Base-by-base conservation (phyloP, 2,888 invertebrate genomes). In the Cynaeus angustus region DNA sequence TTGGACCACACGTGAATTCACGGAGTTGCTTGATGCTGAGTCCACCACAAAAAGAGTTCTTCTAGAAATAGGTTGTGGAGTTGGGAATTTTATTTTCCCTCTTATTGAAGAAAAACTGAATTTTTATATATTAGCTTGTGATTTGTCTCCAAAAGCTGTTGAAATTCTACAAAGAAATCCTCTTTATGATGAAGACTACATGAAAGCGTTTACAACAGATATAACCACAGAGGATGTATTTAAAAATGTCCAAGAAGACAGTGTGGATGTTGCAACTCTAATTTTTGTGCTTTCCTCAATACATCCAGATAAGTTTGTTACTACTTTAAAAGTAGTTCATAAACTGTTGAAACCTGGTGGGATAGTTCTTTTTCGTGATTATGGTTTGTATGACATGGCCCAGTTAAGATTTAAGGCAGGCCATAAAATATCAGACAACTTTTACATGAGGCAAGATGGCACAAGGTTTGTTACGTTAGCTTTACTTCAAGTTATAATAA, bases 241-340 rank as follows among this genome's bases (percentile, higher is more conserved):
- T 73, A 84, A 88, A n/a, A 85, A 89, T 59, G 83, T 90, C 50
- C 72, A 78, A 1, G 80, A 83, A 46, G 81, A 80, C 10, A 86
- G 87, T 26, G 87, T 97, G 0, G 94, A 98, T 83, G 88, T 98
- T 26, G 91, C 92, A 1, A 96, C 97, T 12, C 85, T 98, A 81
- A 94, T 99, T 71, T 99, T 99, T 87, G 97, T 99, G 0, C 84
- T 99, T 37, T 99, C 99, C 0, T 95, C 99, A 0, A 92, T 99
- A 74, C 93, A 95, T 85, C 99, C 99, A 0, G 87, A 91, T 0
- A 94, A 94, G 81, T 96, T 96, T 88, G 68, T 79, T 1, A 84
- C 81, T 55, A 92, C 91, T 0, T 84, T 90, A 0, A 80, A 83
- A 10, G 94, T 94, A 79, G 86, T 98, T 0, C 89, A 85, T 72